Evolutionary conservation across 1,140 invertebrate species (phyloP).

Genomic region (Drosophila rufa): DNA sequence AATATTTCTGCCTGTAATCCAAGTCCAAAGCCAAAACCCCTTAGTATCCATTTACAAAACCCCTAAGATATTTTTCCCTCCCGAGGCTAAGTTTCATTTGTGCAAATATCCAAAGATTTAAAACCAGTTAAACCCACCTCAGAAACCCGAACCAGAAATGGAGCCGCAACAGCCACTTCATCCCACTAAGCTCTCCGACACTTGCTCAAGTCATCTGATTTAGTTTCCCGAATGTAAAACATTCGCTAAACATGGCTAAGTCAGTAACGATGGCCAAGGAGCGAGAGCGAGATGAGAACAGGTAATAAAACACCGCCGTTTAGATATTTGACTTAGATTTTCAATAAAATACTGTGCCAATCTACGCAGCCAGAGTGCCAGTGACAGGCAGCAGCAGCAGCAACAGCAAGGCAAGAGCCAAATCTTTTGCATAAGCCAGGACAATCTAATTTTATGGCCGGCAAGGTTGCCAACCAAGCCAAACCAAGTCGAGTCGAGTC

Average conservation of each 20-base stretch:
- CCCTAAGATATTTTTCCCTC: slow-evolving; percentile 3
- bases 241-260: slow-evolving; percentile 56
- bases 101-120: slow-evolving; percentile 8
- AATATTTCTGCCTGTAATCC: not conserved
- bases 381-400: slow-evolving; percentile 12
- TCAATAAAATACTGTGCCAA: slow-evolving; percentile 72
- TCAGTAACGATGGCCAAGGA: not conserved
- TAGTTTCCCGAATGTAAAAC: slow-evolving; percentile 52
- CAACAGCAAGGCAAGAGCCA: slow-evolving; percentile 34
- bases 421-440: slow-evolving; percentile 73
- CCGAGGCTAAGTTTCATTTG: not conserved
- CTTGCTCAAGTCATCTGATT: slow-evolving; percentile 8
- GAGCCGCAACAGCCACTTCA: slow-evolving; percentile 29
- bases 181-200: slow-evolving; percentile 18
- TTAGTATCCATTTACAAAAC: slow-evolving; percentile 10
- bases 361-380: slow-evolving; percentile 46
- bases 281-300: slow-evolving; percentile 41
- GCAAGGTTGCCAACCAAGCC: slow-evolving; percentile 2
- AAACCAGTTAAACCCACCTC: slow-evolving; percentile 37
- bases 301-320: slow-evolving; percentile 79
- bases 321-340: slow-evolving; percentile 79
- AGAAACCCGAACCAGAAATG: slow-evolving; percentile 27
- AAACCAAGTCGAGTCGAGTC: not conserved
- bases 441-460: slow-evolving; percentile 79
- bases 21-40: not conserved